A percentile compares a stretch with the other conserved stretches of the same genome.
Evolutionary conservation across 2,113 vertebrate genomes (phyloP).

Genomic region (Erinaceus europaeus): DNA sequence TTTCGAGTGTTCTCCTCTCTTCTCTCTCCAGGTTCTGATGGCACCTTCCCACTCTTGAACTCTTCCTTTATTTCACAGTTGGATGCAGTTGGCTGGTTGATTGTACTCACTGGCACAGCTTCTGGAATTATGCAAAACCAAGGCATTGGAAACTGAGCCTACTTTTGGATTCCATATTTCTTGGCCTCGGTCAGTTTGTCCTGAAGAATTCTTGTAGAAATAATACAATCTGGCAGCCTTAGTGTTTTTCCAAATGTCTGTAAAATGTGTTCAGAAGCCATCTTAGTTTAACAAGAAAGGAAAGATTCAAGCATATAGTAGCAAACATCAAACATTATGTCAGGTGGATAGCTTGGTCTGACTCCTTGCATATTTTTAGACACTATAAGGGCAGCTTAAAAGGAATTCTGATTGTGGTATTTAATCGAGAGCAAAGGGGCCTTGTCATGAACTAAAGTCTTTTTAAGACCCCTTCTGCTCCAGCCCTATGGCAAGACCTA

Average conservation of each 20-base stretch:
- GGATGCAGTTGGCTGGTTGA: background rate
- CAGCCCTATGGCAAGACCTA: background rate
- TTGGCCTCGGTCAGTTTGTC: background rate
- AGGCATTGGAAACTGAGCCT: background rate
- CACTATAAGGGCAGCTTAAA: background rate
- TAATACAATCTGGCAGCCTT: background rate
- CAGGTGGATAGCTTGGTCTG: background rate
- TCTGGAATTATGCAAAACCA: constrained; percentile 43
- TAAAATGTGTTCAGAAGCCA: constrained; percentile 11
- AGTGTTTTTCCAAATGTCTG: background rate
- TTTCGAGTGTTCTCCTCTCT: no score
- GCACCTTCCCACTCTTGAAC: background rate
- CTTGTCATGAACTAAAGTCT: background rate
- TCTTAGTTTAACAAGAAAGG: background rate
- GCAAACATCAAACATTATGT: background rate
- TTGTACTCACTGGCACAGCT: background rate
- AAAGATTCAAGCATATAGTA: background rate
- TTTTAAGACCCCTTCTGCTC: background rate
- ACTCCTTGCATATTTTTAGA: background rate
- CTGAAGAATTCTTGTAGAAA: constrained; percentile 16
- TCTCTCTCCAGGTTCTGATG: no score
- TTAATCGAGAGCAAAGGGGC: background rate
- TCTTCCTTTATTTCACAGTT: background rate
- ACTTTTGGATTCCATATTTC: background rate
- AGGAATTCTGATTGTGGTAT: background rate